These are phyloP conservation scores for Spisula subtruncata DNA, from an alignment of 2,888 invertebrate species.

Conservation along the genomic window DNA sequence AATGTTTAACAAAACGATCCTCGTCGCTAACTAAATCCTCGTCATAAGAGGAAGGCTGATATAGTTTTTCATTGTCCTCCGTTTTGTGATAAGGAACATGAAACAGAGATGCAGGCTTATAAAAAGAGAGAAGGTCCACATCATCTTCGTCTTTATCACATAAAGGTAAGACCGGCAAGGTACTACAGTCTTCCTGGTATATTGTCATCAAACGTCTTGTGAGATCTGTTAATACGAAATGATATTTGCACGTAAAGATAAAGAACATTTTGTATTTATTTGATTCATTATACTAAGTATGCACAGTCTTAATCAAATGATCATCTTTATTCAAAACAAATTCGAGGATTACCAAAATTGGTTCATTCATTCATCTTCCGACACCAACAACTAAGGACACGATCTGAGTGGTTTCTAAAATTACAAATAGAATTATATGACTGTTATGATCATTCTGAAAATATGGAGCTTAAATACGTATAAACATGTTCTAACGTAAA, in stretches of 20 bases:
- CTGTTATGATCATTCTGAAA: too few relatives aligned
- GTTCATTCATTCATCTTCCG: not conserved
- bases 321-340: not conserved
- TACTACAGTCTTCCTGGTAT: not conserved
- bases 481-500: too few relatives aligned
- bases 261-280: not conserved
- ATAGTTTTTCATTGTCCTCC: not conserved
- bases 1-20: too few relatives aligned
- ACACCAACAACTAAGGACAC: too few relatives aligned
- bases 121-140: not conserved
- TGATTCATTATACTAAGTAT: too few relatives aligned
- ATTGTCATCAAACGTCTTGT: not conserved
- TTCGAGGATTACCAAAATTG: not conserved
- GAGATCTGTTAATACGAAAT: not conserved
- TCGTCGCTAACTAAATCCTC: too few relatives aligned
- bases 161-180: not conserved
- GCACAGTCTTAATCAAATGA: not conserved
- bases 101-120: not conserved
- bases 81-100: not conserved
- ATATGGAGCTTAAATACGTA: too few relatives aligned
- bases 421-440: too few relatives aligned
- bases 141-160: not conserved
- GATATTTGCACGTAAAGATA: too few relatives aligned
- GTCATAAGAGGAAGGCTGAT: too few relatives aligned
- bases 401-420: too few relatives aligned